Conservation (phyloP, 1,140 invertebrate species). For the Idris sp. region DNA sequence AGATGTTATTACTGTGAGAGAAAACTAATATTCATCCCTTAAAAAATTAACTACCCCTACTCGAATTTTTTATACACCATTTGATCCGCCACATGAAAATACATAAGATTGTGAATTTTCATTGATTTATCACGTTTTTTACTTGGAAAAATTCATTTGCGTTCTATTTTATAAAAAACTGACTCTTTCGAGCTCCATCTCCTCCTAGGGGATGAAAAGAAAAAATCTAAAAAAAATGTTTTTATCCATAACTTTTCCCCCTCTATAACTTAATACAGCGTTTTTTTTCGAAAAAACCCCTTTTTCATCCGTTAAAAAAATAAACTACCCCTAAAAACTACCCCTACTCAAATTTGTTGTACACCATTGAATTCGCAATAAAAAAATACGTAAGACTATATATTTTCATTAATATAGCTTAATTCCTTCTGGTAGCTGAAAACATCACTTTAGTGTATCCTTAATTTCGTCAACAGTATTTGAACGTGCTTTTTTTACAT, state of each 20-base stretch:
- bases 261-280: constrained; percentile 3
- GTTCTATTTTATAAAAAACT: constrained; percentile 1
- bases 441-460: no score
- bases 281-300: neutral
- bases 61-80: no score
- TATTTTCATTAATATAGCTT: constrained; percentile 5
- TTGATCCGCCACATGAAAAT: no score
- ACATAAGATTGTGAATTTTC: no score
- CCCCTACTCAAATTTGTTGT: constrained; percentile 2
- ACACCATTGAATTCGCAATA: constrained; percentile 9
- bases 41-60: no score
- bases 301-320: neutral
- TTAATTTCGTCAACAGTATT: no score
- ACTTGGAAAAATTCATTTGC: constrained; percentile 1
- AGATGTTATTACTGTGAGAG: no score
- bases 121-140: constrained; percentile 8
- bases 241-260: constrained; percentile 2
- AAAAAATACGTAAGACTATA: neutral
- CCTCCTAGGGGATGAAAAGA: constrained; percentile 11
- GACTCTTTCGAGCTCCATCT: constrained; percentile 3
- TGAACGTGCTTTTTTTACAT: no score
- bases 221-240: constrained; percentile 14
- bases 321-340: constrained; percentile 1
- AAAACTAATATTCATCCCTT: no score
- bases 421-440: constrained; percentile 7